These are phyloP conservation scores for Apodemia hepburni DNA, from an alignment of 2,888 invertebrate genomes.

Conservation along the genomic window DNA sequence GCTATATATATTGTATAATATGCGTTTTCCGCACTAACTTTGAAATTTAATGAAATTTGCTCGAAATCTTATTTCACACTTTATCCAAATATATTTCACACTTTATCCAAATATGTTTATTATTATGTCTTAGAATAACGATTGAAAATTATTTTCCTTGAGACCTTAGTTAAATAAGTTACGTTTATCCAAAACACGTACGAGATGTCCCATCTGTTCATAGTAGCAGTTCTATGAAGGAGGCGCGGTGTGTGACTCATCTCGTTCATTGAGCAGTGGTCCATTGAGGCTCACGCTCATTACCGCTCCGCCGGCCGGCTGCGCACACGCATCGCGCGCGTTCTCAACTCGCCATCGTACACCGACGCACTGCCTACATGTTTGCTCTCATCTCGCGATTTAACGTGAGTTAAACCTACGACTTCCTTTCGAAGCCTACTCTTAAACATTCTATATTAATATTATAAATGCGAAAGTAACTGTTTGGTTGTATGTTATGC, in stretches of 20 bases:
- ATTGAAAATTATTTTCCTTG: no score
- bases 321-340: slow-evolving; percentile 73
- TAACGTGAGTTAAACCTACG: slow-evolving; percentile 71
- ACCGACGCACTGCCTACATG: slow-evolving; percentile 64
- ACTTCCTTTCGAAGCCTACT: slow-evolving; percentile 57
- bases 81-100: no score
- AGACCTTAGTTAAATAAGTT: no score
- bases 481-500: no score
- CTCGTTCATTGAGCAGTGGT: slow-evolving; percentile 54
- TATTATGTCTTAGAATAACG: no score
- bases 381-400: slow-evolving; percentile 61
- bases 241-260: slow-evolving; percentile 75
- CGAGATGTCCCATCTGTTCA: slow-evolving; percentile 55
- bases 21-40: no score
- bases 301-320: slow-evolving; percentile 78
- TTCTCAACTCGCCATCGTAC: slow-evolving; percentile 39
- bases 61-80: no score
- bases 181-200: slow-evolving; percentile 40
- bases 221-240: slow-evolving; percentile 68
- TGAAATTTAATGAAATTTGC: no score
- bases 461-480: no score
- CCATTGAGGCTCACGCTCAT: slow-evolving; percentile 76
- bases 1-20: no score
- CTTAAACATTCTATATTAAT: background rate
- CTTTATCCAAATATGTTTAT: no score